Conservation (phyloP, 2,888 invertebrate genomes). For the Lepeophtheirus nordmannii region DNA sequence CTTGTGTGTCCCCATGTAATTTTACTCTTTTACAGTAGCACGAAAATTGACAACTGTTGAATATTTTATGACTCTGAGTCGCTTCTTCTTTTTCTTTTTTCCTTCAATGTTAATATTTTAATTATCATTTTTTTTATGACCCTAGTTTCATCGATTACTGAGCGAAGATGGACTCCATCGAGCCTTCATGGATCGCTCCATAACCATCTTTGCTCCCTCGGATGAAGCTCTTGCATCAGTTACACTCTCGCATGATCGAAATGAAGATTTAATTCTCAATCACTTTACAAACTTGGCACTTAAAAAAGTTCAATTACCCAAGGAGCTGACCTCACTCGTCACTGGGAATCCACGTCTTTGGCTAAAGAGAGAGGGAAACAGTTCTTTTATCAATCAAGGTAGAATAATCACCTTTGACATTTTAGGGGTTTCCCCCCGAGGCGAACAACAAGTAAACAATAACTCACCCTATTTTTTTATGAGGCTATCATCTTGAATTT, state of each 20-base stretch:
- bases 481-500: not conserved
- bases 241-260: not conserved
- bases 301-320: not conserved
- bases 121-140: no score
- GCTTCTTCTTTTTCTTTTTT: no score
- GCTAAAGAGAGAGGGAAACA: constrained; percentile 34
- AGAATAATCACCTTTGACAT: constrained; percentile 46
- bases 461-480: not conserved
- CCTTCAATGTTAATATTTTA: no score
- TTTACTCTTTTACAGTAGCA: no score
- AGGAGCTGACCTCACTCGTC: constrained; percentile 18
- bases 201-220: constrained; percentile 10
- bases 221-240: constrained; percentile 4
- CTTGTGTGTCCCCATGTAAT: no score
- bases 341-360: constrained; percentile 23
- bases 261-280: constrained; percentile 8
- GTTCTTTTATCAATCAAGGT: constrained; percentile 67
- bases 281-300: constrained; percentile 19
- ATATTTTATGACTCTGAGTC: no score
- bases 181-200: constrained; percentile 13
- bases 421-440: constrained; percentile 23
- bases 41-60: no score
- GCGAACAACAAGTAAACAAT: constrained; percentile 6
- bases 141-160: constrained; percentile 17
- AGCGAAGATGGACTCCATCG: constrained; percentile 17